These are phyloP conservation scores for Hirundo rustica DNA, from an alignment of 2,797 vertebrate genomes.

Conservation along the genomic window DNA sequence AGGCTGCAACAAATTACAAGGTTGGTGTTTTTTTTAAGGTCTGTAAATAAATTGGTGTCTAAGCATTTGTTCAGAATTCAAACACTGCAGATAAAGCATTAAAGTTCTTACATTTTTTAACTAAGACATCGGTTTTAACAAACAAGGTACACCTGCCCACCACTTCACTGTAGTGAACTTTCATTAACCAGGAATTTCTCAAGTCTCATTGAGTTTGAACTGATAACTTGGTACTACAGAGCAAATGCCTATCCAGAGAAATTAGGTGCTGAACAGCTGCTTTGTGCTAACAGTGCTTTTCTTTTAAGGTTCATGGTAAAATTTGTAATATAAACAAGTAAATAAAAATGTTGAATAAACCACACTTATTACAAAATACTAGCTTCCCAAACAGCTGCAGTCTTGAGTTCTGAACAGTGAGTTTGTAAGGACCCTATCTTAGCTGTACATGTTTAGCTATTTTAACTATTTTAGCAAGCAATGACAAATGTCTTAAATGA, in stretches of 20 bases:
- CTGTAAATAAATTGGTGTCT: neutral
- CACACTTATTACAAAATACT: neutral
- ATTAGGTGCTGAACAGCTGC: neutral
- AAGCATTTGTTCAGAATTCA: constrained; percentile 1
- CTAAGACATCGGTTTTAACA: neutral
- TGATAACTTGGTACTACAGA: neutral
- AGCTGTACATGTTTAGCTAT: neutral
- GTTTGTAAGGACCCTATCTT: neutral
- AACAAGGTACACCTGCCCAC: neutral
- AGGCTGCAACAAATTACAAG: neutral
- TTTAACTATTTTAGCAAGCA: neutral
- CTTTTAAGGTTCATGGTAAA: neutral
- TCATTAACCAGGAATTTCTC: neutral
- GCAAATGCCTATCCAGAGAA: neutral
- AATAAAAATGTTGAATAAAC: neutral
- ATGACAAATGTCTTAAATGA: neutral
- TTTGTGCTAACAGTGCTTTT: neutral
- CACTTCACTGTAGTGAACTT: neutral
- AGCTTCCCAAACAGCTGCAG: neutral
- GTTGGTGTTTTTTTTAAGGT: neutral
- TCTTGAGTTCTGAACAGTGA: neutral
- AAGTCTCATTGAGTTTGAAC: neutral
- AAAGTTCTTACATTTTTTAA: neutral
- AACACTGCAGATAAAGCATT: neutral
- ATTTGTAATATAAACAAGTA: neutral